Percentiles rank a stretch among this genome's conserved stretches.
Conservation (phyloP, 2,888 invertebrate species). For the Caenorhabditis japonica region DNA sequence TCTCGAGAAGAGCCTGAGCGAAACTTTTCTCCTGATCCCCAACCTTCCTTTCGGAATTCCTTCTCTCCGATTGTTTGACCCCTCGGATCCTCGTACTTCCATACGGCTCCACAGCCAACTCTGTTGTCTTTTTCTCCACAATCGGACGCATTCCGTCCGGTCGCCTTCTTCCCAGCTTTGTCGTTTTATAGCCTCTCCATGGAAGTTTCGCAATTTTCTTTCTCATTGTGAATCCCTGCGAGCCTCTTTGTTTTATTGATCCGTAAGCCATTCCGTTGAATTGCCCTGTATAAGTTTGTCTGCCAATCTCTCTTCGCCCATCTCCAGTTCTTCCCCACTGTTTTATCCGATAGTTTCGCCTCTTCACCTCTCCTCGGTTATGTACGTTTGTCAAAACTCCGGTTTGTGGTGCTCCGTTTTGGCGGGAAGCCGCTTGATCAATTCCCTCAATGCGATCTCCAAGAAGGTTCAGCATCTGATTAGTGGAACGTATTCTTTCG, state of each 20-base stretch:
- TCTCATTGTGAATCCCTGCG: slow-evolving; percentile 31
- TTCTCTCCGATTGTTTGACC: slow-evolving; percentile 30
- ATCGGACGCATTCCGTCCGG: slow-evolving; percentile 23
- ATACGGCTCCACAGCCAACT: slow-evolving; percentile 29
- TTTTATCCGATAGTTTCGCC: slow-evolving; percentile 27
- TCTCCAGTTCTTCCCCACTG: slow-evolving; percentile 35
- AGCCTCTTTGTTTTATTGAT: slow-evolving; percentile 26
- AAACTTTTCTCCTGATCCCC: slow-evolving; percentile 35
- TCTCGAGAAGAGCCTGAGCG: slow-evolving; percentile 38
- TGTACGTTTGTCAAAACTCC: slow-evolving; percentile 35
- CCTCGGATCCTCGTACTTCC: slow-evolving; percentile 30
- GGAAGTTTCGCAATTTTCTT: slow-evolving; percentile 31
- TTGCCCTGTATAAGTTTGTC: slow-evolving; percentile 34
- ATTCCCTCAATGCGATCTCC: slow-evolving; percentile 40
- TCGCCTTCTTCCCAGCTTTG: slow-evolving; percentile 19
- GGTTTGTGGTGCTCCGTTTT: slow-evolving; percentile 22
- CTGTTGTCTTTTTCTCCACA: slow-evolving; percentile 30
- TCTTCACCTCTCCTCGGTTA: slow-evolving; percentile 28
- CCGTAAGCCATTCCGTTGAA: slow-evolving; percentile 37
- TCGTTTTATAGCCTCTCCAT: slow-evolving; percentile 35
- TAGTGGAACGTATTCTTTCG: slow-evolving; percentile 33
- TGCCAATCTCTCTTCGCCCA: slow-evolving; percentile 11
- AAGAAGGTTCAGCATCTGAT: slow-evolving; percentile 32
- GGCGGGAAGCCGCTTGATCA: slow-evolving; percentile 19
- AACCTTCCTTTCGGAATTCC: slow-evolving; percentile 23